Conservation (phyloP, 1,140 invertebrate species). For the Ridgeia piscesae region DNA sequence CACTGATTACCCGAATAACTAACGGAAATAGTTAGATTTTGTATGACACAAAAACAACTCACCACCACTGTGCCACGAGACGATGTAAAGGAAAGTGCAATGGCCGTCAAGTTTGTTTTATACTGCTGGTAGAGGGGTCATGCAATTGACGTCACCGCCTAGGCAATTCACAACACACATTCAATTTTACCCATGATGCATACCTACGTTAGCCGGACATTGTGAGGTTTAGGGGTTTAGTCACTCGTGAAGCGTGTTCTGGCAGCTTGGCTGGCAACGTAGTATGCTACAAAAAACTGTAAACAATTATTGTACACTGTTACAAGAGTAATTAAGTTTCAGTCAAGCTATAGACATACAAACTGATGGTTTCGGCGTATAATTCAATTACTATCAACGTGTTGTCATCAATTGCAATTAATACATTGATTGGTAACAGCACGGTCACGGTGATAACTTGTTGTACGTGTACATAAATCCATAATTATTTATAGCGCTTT, state of each 20-base stretch:
- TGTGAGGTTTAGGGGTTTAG: background rate
- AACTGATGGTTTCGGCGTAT: no score
- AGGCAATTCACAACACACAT: background rate
- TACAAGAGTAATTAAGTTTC: background rate
- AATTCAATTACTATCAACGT: no score
- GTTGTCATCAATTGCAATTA: no score
- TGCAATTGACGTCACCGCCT: conserved; percentile 14
- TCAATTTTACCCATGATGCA: background rate
- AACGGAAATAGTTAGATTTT: background rate
- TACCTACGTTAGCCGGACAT: background rate
- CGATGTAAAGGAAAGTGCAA: conserved; percentile 12
- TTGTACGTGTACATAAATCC: no score
- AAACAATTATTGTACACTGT: background rate
- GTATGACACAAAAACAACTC: conserved; percentile 4
- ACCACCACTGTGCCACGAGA: conserved; percentile 18
- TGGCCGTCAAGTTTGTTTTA: conserved; percentile 2
- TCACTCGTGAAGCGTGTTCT: background rate
- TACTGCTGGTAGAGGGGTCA: background rate
- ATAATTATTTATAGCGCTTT: no score
- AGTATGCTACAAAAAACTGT: background rate
- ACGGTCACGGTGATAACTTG: no score
- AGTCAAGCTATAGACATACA: background rate
- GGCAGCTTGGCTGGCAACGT: background rate
- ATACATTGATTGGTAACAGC: no score
- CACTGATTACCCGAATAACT: background rate